Evolutionary conservation across 2,888 invertebrate species (phyloP).

Genomic region (Ennomos quercinarius): DNA sequence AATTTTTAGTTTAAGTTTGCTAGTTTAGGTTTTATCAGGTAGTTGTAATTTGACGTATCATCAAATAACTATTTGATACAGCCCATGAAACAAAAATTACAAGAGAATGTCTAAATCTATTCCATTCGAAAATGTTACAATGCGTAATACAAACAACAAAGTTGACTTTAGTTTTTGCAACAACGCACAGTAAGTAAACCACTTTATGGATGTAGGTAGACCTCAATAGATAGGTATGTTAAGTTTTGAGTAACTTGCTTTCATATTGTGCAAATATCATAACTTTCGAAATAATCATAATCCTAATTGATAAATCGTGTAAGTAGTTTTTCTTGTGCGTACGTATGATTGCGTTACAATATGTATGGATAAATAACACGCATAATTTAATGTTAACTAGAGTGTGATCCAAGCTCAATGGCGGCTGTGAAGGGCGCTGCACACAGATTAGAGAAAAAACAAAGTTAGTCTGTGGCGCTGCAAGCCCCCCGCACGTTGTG

Average conservation of each 20-base stretch:
- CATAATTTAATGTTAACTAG: constrained; percentile 4
- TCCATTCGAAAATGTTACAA: too few relatives aligned
- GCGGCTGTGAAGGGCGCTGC: too few relatives aligned
- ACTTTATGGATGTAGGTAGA: constrained; percentile 38
- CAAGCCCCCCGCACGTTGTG: too few relatives aligned
- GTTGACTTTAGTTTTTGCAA: constrained; percentile 17
- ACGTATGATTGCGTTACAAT: neutral
- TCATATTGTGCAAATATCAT: constrained; percentile 25
- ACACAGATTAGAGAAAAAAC: too few relatives aligned
- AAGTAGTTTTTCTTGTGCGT: constrained; percentile 9
- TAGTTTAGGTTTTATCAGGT: too few relatives aligned
- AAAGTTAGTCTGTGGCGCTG: too few relatives aligned
- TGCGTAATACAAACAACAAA: neutral
- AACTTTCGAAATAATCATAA: constrained; percentile 29
- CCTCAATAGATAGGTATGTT: constrained; percentile 40
- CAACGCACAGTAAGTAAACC: constrained; percentile 11
- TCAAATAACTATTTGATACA: too few relatives aligned
- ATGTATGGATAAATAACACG: constrained; percentile 5
- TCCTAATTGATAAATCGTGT: constrained; percentile 39
- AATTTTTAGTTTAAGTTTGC: too few relatives aligned
- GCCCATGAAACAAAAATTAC: too few relatives aligned
- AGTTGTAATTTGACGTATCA: too few relatives aligned
- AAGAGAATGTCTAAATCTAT: too few relatives aligned
- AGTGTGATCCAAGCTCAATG: too few relatives aligned
- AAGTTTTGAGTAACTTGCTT: constrained; percentile 27